Evolutionary conservation across 2,888 invertebrate species (phyloP), one percentile per base, ranked within the genome.

Genomic region (Drosophila prolongata): DNA sequence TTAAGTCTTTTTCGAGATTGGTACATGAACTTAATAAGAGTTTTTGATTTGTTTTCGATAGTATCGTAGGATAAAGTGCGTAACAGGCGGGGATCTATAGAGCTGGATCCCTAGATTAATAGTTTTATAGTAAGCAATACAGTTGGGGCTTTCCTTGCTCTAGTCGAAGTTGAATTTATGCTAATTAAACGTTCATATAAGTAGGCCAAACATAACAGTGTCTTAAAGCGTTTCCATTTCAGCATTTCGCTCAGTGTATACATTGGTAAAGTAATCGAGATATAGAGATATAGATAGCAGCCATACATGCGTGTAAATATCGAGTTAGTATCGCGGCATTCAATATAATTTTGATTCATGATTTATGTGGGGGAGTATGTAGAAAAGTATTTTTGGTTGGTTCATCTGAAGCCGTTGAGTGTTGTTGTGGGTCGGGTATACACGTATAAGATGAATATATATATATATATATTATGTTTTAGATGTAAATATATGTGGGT

Each of bases 221-320:
- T 69, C 44, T 80, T 87, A 87, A 87, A 87, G 87, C 87, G 74
- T 87, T 86, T 83, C 54, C 74, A 71, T 84, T 78, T 16, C 65
- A 78, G 87, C 87, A 85, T 80, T 84, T 79, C 71, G 82, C 85
- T 83, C 80, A 85, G 87, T 84, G 86, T 84, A 80, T 80, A 83
- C 78, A 64, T 80, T 80, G 78, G 50, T 81, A 72, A 78, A 80
- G 76, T 68, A 79, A 71, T 78, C 55, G 65, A 68, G 74, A 67
- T 66, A 69, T 70, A 67, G 43, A 57, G 37, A 49, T 64, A 68
- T 64, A 56, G 66, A 69, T 70, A 68, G 46, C 66, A 59, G 58
- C 58, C 54, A 10, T 59, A 43, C 27, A 59, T 49, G 35, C 9
- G 24, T 68, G 60, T 60, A 60, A 67, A 67, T 67, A 60, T 61